Conservation (phyloP, 2,888 invertebrate genomes). For the Thera obeliscata region DNA sequence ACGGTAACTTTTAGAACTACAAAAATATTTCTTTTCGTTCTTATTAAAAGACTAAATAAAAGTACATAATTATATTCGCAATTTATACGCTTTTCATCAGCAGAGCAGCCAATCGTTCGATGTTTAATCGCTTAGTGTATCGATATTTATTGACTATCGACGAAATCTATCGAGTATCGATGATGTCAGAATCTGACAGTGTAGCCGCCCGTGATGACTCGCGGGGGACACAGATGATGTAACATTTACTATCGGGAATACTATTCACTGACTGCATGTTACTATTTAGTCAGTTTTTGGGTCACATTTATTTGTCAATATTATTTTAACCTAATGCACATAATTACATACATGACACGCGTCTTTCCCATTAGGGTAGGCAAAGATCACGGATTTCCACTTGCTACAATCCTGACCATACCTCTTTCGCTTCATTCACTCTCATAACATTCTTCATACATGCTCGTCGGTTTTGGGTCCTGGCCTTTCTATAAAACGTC, state of each 20-base stretch:
- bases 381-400: too few species aligned
- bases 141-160: slow-evolving; percentile 17
- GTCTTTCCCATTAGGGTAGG: too few species aligned
- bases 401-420: too few species aligned
- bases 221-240: slow-evolving; percentile 61
- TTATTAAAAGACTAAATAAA: too few species aligned
- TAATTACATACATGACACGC: too few species aligned
- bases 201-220: slow-evolving; percentile 65
- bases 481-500: too few species aligned
- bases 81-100: slow-evolving; percentile 1
- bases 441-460: too few species aligned
- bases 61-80: slow-evolving; percentile 7
- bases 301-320: neutral
- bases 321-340: too few species aligned
- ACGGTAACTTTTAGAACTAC: too few species aligned
- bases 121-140: neutral
- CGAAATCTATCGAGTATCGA: slow-evolving; percentile 57
- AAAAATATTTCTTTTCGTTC: too few species aligned
- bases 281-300: neutral
- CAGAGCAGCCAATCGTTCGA: slow-evolving; percentile 8
- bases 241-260: neutral
- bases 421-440: too few species aligned
- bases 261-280: slow-evolving; percentile 5
- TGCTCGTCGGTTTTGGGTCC: too few species aligned
- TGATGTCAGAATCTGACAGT: slow-evolving; percentile 48